Percentiles rank a stretch among this genome's conserved stretches.
phyloP scores from a whole-genome alignment of 2,888 invertebrate genomes.

The Gerris lacustris region DNA sequence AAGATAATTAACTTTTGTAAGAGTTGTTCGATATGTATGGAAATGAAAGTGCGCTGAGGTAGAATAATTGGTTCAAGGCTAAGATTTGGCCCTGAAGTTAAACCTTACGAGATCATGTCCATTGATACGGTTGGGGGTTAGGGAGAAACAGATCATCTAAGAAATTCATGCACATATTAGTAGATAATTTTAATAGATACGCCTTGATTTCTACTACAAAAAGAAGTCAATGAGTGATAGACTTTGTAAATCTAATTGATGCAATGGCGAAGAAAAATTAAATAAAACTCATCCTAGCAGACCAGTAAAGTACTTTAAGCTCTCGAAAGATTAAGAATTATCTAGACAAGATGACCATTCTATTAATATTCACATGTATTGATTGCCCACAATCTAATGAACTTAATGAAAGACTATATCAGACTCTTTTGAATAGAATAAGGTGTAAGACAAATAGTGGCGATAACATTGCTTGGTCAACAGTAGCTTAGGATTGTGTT shows the following conservation, averaged over 20 bases:
- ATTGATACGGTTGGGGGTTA: conserved; percentile 34
- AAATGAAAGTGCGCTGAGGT: conserved; percentile 26
- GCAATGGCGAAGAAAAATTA: conserved; percentile 25
- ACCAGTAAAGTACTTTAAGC: conserved; percentile 34
- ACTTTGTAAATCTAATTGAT: conserved; percentile 32
- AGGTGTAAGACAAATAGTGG: conserved; percentile 30
- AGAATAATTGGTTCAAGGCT: conserved; percentile 27
- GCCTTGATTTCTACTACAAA: conserved; percentile 32
- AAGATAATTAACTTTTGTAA: conserved; percentile 5
- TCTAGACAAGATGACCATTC: conserved; percentile 28
- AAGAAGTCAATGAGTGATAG: conserved; percentile 28
- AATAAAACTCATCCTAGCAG: conserved; percentile 31
- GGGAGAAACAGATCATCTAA: conserved; percentile 33
- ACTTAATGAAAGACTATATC: conserved; percentile 29
- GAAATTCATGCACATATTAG: conserved; percentile 33
- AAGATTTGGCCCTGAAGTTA: conserved; percentile 26
- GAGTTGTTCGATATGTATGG: conserved; percentile 21
- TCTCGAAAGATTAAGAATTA: conserved; percentile 33
- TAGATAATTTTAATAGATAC: conserved; percentile 33
- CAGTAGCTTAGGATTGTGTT: conserved; percentile 30
- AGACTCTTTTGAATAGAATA: conserved; percentile 33
- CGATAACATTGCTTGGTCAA: conserved; percentile 29
- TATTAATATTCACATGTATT: conserved; percentile 27
- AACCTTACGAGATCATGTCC: conserved; percentile 33
- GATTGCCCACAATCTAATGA: conserved; percentile 29